These are phyloP conservation scores for Drosophila anceps DNA, from an alignment of 2,888 invertebrate genomes.

Conservation along the genomic window DNA sequence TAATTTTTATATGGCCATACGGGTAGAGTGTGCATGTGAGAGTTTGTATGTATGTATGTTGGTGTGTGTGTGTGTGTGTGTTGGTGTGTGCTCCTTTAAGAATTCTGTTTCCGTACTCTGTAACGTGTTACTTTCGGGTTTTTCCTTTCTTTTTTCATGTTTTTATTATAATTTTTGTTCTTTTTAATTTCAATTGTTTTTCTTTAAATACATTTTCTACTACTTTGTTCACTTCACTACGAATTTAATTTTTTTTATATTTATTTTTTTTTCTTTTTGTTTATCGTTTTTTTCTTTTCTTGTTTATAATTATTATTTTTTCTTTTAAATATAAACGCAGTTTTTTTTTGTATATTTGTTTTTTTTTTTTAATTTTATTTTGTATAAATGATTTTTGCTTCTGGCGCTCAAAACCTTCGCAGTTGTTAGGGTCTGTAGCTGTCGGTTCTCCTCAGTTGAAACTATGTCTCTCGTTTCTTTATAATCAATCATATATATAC, in stretches of 20 bases:
- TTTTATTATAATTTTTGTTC: constrained; percentile 5
- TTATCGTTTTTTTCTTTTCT: constrained; percentile 17
- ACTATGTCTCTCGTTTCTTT: constrained; percentile 69
- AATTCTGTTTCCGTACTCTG: constrained; percentile 35
- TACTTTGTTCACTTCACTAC: constrained; percentile 50
- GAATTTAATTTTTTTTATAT: constrained; percentile 27
- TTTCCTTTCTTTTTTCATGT: constrained; percentile 1
- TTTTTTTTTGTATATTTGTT: constrained; percentile 35
- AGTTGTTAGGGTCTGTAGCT: constrained; percentile 60
- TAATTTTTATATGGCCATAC: constrained; percentile 42
- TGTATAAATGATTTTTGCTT: constrained; percentile 76
- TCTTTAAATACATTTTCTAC: constrained; percentile 56
- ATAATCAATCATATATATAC: constrained; percentile 50
- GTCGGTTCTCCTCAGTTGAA: constrained; percentile 63
- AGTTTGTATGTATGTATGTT: constrained; percentile 13
- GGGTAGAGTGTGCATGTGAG: constrained; percentile 6
- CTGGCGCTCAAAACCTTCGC: constrained; percentile 68
- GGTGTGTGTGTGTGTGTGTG: constrained; percentile 27
- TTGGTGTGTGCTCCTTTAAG: constrained; percentile 33
- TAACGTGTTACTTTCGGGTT: constrained; percentile 15
- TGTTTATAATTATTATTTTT: constrained; percentile 13
- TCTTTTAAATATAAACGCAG: constrained; percentile 69
- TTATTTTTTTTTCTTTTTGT: not conserved
- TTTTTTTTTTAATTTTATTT: constrained; percentile 58
- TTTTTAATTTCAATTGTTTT: constrained; percentile 13